Conservation (phyloP, 1,140 invertebrate species). For the Aleiodes sp. region DNA sequence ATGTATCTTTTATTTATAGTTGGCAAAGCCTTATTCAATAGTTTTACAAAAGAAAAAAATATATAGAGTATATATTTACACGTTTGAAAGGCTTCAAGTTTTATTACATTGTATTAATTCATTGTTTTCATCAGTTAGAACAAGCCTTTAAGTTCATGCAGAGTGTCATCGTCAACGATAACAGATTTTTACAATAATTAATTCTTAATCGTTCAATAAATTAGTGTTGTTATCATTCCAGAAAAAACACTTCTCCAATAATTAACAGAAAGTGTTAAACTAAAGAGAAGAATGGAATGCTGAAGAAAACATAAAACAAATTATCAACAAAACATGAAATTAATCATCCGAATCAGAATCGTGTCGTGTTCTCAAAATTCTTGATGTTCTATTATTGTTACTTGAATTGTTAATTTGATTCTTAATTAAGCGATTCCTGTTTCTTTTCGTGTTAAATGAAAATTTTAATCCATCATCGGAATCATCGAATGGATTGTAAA, state of each 20-base stretch:
- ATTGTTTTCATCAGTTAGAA: too few species aligned
- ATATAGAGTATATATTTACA: too few species aligned
- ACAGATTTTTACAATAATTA: not conserved
- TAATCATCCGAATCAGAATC: slow-evolving; percentile 5
- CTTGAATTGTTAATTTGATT: not conserved
- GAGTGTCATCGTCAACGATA: not conserved
- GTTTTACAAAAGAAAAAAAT: too few species aligned
- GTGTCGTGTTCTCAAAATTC: not conserved
- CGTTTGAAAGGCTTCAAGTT: too few species aligned
- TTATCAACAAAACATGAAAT: not conserved
- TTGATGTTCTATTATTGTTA: too few species aligned
- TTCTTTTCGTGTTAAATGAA: not conserved
- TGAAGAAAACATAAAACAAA: too few species aligned
- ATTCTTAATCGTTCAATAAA: not conserved
- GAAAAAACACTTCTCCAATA: not conserved
- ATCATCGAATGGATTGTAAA: not conserved
- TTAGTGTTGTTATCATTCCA: not conserved
- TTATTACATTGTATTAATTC: too few species aligned
- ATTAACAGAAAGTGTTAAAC: not conserved
- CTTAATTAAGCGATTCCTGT: not conserved
- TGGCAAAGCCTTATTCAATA: not conserved
- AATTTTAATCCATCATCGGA: not conserved
- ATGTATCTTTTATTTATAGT: not conserved
- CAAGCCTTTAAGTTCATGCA: too few species aligned
- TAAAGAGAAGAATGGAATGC: not conserved